These are phyloP conservation scores for Myopa tessellatipennis DNA, from an alignment of 2,888 invertebrate genomes.

Conservation along the genomic window DNA sequence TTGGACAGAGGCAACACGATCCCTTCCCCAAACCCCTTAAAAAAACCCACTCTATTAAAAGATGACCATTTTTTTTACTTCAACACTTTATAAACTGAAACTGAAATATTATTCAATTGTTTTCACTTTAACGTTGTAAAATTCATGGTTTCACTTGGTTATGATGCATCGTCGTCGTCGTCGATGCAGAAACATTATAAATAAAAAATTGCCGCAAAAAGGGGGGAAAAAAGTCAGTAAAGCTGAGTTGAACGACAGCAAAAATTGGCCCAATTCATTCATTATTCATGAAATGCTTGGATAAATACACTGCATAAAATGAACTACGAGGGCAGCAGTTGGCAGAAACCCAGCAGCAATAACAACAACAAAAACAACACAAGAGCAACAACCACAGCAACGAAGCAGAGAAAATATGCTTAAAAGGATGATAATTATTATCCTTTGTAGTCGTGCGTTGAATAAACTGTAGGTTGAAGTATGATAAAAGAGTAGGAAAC, in stretches of 20 bases:
- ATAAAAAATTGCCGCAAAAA: neutral
- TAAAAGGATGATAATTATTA: neutral
- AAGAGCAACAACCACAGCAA: neutral
- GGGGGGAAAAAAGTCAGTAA: neutral
- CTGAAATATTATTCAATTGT: constrained; percentile 17
- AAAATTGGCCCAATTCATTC: constrained; percentile 29
- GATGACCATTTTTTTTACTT: neutral
- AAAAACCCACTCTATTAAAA: neutral
- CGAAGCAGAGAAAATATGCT: neutral
- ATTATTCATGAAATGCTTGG: constrained; percentile 33
- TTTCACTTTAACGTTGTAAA: constrained; percentile 21
- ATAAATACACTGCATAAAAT: constrained; percentile 22
- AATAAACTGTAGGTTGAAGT: neutral
- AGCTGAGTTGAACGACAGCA: constrained; percentile 3
- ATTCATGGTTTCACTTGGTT: neutral
- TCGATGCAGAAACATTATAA: neutral
- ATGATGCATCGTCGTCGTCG: neutral
- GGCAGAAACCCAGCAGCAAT: neutral
- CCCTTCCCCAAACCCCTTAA: neutral
- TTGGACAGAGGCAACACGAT: neutral
- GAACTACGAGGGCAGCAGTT: constrained; percentile 7
- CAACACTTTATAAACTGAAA: constrained; percentile 18
- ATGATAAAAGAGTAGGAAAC: neutral
- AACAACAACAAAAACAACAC: neutral
- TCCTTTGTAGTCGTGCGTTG: neutral